Evolutionary conservation across 2,888 invertebrate species (phyloP).

Genomic region (Uloborus plumipes): DNA sequence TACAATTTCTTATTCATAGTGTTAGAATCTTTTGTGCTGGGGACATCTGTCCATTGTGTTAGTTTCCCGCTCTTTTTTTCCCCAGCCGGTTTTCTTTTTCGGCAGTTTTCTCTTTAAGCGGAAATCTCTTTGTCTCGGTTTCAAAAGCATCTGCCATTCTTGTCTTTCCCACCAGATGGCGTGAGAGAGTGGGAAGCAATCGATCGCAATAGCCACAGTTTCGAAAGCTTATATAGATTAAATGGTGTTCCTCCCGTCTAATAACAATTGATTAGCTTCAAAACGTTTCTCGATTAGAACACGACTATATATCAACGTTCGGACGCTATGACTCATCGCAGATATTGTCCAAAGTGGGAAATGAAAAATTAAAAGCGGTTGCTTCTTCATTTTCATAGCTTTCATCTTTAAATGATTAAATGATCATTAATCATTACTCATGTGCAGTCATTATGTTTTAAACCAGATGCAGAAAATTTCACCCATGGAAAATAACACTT

Average conservation of each 20-base stretch:
- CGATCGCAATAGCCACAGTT: conserved; percentile 35
- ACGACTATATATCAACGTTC: no score
- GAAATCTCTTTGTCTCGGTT: conserved; percentile 38
- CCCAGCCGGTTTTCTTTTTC: conserved; percentile 9
- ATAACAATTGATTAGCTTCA: no score
- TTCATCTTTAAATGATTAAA: no score
- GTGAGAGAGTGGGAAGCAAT: conserved; percentile 22
- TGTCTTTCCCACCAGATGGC: conserved; percentile 12
- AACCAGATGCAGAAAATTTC: no score
- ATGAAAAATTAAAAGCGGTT: no score
- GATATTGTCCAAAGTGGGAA: no score
- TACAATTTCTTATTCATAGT: conserved; percentile 55
- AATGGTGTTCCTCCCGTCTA: background rate
- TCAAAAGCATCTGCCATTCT: conserved; percentile 27
- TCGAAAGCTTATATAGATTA: conserved; percentile 24
- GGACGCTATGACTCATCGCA: no score
- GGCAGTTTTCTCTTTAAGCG: conserved; percentile 21
- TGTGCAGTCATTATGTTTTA: no score
- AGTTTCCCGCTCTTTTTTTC: conserved; percentile 37
- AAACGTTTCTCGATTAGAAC: no score
- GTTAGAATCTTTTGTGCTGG: conserved; percentile 47
- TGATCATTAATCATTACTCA: no score
- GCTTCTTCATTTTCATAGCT: no score
- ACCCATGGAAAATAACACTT: no score
- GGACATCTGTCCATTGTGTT: conserved; percentile 53